phyloP scores from a whole-genome alignment of 2,113 vertebrate species.

The Neotoma lepida region DNA sequence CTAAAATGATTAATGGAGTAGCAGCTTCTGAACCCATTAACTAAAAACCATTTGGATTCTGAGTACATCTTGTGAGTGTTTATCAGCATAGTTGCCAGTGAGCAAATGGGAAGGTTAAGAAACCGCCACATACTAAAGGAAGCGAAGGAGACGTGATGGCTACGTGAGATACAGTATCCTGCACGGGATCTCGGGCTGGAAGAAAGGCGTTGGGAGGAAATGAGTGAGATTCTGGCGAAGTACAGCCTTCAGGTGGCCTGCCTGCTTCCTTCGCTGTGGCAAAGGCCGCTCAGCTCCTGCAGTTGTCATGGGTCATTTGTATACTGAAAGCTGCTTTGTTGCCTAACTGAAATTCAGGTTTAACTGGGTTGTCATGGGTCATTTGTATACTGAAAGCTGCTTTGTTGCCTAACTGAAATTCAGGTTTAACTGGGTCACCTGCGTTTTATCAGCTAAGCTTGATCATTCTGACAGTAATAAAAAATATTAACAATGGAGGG shows the following conservation, averaged over 20 bases:
- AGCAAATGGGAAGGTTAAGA: neutral
- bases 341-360: neutral
- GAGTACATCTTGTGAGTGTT: neutral
- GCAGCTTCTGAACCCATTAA: neutral
- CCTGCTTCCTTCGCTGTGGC: neutral
- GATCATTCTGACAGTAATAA: neutral
- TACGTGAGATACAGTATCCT: neutral
- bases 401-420: conserved; percentile 4
- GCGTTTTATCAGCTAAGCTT: neutral
- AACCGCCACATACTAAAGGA: neutral
- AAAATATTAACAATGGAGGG: neutral
- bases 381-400: neutral
- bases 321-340: neutral
- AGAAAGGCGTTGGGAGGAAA: neutral
- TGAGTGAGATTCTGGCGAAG: neutral
- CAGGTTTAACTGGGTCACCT: neutral
- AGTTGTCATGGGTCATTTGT: fast-evolving
- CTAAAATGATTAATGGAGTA: neutral
- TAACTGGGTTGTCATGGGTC: neutral
- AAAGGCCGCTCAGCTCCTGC: neutral
- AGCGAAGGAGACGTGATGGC: fast-evolving
- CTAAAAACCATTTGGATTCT: conserved; percentile 12
- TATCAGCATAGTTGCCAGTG: neutral
- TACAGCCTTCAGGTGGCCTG: neutral
- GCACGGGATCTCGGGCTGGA: neutral